phyloP scores from a whole-genome alignment of 2,888 invertebrate species.

The Hesperia comma region DNA sequence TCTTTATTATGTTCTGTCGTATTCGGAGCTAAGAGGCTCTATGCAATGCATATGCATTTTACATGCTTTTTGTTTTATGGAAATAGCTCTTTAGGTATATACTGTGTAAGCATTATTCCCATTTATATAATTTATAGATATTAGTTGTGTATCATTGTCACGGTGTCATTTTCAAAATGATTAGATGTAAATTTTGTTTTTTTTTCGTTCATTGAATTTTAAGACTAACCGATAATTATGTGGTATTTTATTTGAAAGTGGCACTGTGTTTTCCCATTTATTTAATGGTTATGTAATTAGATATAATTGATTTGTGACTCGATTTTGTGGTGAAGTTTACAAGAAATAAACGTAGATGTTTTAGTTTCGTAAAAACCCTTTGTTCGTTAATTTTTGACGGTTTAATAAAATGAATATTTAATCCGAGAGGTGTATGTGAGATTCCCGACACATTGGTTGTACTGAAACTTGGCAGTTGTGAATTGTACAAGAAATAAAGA shows the following conservation, averaged over 20 bases:
- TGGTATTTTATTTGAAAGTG: conserved; percentile 55
- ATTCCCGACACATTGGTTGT: conserved; percentile 57
- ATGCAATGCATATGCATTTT: conserved; percentile 67
- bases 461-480: conserved; percentile 72
- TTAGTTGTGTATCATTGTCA: conserved; percentile 62
- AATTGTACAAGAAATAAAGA: conserved; percentile 80
- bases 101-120: conserved; percentile 76
- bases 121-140: conserved; percentile 67
- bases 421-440: conserved; percentile 41
- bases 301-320: conserved; percentile 59
- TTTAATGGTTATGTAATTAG: conserved; percentile 56
- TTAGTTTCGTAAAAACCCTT: conserved; percentile 42
- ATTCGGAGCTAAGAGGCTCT: conserved; percentile 50
- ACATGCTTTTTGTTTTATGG: conserved; percentile 43
- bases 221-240: conserved; percentile 14
- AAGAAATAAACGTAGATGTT: conserved; percentile 40
- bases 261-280: conserved; percentile 56
- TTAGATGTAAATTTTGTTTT: conserved; percentile 36
- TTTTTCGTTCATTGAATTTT: conserved; percentile 33
- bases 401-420: conserved; percentile 34
- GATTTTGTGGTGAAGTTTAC: conserved; percentile 42
- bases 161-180: conserved; percentile 68
- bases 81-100: conserved; percentile 66
- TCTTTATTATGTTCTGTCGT: conserved; percentile 52
- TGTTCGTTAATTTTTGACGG: conserved; percentile 28